Evolutionary conservation across 2,888 invertebrate species (phyloP).

Genomic region (Agrotis clavis): DNA sequence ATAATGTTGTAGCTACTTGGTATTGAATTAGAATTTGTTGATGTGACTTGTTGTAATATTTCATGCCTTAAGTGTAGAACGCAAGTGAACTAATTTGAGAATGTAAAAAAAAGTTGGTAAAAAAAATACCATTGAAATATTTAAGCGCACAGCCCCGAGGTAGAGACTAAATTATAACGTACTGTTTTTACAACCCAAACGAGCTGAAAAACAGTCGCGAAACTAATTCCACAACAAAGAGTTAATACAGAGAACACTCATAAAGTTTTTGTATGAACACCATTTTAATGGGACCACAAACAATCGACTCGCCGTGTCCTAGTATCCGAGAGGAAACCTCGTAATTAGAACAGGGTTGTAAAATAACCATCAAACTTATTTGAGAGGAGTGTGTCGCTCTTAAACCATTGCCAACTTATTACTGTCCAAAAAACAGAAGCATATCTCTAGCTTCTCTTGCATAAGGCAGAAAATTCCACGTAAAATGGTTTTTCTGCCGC

Average conservation of each 20-base stretch:
- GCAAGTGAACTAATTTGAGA: neutral
- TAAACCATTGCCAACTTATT: conserved; percentile 69
- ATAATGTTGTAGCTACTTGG: neutral
- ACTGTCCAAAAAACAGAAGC: conserved; percentile 15
- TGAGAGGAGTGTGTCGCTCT: conserved; percentile 82
- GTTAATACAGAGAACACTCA: conserved; percentile 76
- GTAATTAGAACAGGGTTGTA: conserved; percentile 88
- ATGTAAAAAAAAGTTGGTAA: neutral
- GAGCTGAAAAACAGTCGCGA: conserved; percentile 69
- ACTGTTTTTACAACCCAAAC: conserved; percentile 58
- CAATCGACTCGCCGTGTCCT: conserved; percentile 82
- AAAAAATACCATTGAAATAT: neutral
- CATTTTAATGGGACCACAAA: conserved; percentile 81
- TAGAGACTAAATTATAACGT: conserved; percentile 31
- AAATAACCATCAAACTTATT: conserved; percentile 89
- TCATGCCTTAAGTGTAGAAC: neutral
- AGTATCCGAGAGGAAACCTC: conserved; percentile 85
- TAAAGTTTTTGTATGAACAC: conserved; percentile 82
- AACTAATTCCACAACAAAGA: conserved; percentile 84
- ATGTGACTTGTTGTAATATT: neutral
- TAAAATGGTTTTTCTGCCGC: conserved; percentile 30
- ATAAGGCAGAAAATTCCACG: conserved; percentile 65
- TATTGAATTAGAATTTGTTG: neutral
- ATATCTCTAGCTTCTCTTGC: conserved; percentile 27
- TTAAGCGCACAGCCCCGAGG: neutral